Evolutionary conservation across 2,113 vertebrate species (phyloP), one percentile per base, ranked within the genome.

Genomic region (Cercocebus atys): DNA sequence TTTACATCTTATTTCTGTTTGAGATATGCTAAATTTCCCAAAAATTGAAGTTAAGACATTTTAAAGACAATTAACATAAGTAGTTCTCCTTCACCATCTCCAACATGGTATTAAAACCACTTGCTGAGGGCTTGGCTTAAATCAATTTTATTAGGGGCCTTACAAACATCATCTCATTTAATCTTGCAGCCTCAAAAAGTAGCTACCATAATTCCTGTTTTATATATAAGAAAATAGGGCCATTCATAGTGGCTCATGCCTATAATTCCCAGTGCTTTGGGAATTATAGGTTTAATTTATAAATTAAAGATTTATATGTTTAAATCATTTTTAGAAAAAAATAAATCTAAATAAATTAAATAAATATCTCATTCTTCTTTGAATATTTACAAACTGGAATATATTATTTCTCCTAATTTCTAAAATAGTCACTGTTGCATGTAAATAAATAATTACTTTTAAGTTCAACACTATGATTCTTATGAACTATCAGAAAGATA

Each of bases 311-410:
- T 50, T 50, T 50, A 50, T 50, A 50, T 14, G 47, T 12, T 50
- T 50, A 50, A 88, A 9, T 81, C n/a, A 86, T 43, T 75, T 83
- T 93, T 68, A 78, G 35, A 40, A 81, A 95, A 90, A 90, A 76
- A 40, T 75, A 55, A 50, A 95, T 25, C 4, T 90, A 89, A 61
- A 55, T 78, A 94, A 96, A 92, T 11, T 55, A 47, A 91, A 75
- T n/a, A 76, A 94, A 50, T 50, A 50, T 50, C 92, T 97, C 25
- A 70, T 73, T 89, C 66, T 73, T 93, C 50, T 88, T 81, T 70
- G 47, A 81, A 92, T 75, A 95, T 1, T 89, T 83, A 88, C 12
- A 93, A 91, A 85, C 32, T 86, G 73, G 38, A 94, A 45, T 43
- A 55, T 59, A 87, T 40, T 47, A 88, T 35, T 32, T 57, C n/a